Evolutionary conservation across 2,888 invertebrate species (phyloP).

Genomic region (Apodemia duryi): DNA sequence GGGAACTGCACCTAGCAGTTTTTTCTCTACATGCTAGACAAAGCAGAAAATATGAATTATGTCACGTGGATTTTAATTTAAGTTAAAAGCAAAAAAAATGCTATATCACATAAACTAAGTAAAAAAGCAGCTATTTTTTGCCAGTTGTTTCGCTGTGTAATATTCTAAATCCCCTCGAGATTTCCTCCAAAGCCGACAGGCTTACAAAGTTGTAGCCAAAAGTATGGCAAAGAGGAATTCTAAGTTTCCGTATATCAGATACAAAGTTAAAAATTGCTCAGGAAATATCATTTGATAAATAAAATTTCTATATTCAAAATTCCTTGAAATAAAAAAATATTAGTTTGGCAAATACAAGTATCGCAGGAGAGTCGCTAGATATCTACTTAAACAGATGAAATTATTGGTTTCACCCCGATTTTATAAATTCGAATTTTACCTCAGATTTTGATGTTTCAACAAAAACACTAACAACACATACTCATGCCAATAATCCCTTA

Average conservation of each 20-base stretch:
- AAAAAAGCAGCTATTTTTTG: constrained; percentile 1
- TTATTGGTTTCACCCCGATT: too few species aligned
- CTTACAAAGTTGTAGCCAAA: constrained; percentile 11
- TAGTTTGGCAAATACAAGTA: too few species aligned
- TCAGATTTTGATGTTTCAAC: too few species aligned
- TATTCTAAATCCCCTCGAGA: constrained; percentile 10
- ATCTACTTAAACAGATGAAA: too few species aligned
- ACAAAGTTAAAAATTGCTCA: constrained; percentile 5
- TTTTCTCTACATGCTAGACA: too few species aligned
- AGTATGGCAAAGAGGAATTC: constrained; percentile 9
- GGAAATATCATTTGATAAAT: not conserved
- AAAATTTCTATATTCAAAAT: not conserved
- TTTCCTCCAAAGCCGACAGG: not conserved
- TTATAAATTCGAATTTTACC: too few species aligned
- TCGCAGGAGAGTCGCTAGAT: too few species aligned
- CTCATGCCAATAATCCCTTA: too few species aligned
- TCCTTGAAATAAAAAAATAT: too few species aligned
- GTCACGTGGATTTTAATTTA: not conserved
- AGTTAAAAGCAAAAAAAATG: not conserved
- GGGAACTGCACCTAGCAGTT: too few species aligned
- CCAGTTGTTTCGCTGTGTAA: constrained; percentile 2
- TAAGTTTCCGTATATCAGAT: constrained; percentile 8
- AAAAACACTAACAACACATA: too few species aligned
- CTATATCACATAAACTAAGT: not conserved
- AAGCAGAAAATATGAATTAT: too few species aligned